phyloP scores from a whole-genome alignment of 2,888 invertebrate genomes.

The Chrysotoxum bicinctum region DNA sequence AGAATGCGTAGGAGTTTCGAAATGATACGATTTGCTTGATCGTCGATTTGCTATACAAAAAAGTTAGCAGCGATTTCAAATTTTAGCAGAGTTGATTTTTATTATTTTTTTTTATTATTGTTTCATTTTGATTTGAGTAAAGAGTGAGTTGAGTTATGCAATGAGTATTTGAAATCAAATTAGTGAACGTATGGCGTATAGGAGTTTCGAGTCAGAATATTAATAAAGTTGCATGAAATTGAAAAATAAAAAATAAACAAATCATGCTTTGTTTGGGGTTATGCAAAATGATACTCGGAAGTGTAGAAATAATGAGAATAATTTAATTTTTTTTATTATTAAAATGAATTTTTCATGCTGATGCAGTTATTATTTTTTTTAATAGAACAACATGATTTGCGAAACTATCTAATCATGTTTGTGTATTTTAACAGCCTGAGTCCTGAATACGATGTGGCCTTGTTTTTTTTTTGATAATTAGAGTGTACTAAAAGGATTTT shows the following conservation, averaged over 20 bases:
- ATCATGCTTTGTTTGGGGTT: neutral
- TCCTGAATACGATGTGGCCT: too few relatives aligned
- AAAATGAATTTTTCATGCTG: constrained; percentile 10
- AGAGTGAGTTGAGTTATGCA: constrained; percentile 19
- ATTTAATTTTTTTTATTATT: neutral
- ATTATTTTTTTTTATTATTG: constrained; percentile 14
- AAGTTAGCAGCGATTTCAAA: constrained; percentile 72
- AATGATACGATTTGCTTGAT: constrained; percentile 80
- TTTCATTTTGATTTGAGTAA: constrained; percentile 5
- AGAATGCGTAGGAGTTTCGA: constrained; percentile 87
- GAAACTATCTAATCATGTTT: too few relatives aligned
- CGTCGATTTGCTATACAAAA: constrained; percentile 81
- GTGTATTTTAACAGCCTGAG: too few relatives aligned
- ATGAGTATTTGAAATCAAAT: constrained; percentile 29
- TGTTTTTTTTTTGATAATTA: too few relatives aligned
- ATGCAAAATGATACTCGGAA: constrained; percentile 2
- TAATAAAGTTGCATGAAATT: constrained; percentile 22
- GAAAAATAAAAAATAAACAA: neutral
- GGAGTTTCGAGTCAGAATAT: neutral
- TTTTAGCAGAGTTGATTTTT: constrained; percentile 46
- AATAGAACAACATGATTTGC: too few relatives aligned
- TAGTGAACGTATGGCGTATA: constrained; percentile 31
- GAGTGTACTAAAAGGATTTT: too few relatives aligned
- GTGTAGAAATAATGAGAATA: neutral
- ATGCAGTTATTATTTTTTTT: neutral